phyloP scores from a whole-genome alignment of 2,888 invertebrate species.

The Iphiclides podalirius region DNA sequence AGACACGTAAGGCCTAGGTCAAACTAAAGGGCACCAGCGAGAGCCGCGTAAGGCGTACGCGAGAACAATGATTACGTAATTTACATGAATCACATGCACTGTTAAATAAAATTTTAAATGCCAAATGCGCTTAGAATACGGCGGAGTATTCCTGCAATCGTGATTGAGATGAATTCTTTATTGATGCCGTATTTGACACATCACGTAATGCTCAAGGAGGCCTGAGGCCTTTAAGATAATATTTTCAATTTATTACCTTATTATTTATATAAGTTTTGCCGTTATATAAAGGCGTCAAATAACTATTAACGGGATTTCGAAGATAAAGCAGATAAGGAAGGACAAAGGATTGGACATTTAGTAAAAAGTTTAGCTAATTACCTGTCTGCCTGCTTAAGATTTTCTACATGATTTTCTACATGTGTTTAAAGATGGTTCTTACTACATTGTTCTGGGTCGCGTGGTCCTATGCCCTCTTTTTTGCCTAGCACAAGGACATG shows the following conservation, averaged over 20 bases:
- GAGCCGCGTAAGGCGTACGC: neutral
- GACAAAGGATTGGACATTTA: no score
- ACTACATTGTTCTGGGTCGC: no score
- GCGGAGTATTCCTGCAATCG: slow-evolving; percentile 9
- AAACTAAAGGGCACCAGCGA: slow-evolving; percentile 16
- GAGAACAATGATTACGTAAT: slow-evolving; percentile 23
- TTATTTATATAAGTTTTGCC: no score
- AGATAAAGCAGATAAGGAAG: no score
- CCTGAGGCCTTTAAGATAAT: neutral
- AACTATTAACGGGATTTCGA: no score
- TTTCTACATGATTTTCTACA: no score
- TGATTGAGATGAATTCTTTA: slow-evolving; percentile 23
- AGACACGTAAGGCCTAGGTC: slow-evolving; percentile 20
- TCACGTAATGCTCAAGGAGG: slow-evolving; percentile 6
- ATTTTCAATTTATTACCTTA: neutral
- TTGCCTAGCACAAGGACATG: no score
- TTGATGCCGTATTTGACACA: slow-evolving; percentile 18
- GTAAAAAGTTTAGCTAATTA: no score
- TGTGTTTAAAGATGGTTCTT: no score
- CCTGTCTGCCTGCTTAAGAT: no score
- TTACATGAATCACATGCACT: slow-evolving; percentile 18
- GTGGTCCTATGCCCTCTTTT: no score
- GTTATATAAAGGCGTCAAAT: no score
- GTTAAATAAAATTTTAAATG: slow-evolving; percentile 21
- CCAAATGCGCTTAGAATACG: slow-evolving; percentile 21